Conservation (phyloP, 2,797 vertebrate species). For the Petrocephalus sullivani region DNA sequence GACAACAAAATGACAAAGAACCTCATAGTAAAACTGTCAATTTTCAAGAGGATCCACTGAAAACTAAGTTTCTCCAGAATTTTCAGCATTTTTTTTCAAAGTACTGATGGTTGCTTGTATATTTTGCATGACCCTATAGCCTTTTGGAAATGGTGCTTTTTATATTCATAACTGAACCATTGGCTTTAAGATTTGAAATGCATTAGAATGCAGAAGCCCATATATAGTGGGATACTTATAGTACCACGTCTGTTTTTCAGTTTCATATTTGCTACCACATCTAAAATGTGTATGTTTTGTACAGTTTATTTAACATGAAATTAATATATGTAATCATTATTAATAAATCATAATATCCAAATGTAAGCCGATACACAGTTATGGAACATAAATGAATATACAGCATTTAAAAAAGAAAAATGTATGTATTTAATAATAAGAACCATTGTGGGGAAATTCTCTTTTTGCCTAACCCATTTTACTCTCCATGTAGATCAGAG, state of each 20-base stretch:
- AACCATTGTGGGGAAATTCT: not conserved
- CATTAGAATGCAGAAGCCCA: not conserved
- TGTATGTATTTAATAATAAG: too few species aligned
- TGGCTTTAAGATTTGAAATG: not conserved
- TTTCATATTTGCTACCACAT: not conserved
- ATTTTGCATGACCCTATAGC: not conserved
- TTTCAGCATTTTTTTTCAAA: not conserved
- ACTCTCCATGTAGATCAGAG: not conserved
- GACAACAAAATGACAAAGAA: slow-evolving; percentile 39
- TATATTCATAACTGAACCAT: not conserved
- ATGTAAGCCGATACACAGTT: not conserved
- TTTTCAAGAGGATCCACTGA: slow-evolving; percentile 23
- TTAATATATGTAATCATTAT: not conserved
- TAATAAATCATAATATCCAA: not conserved
- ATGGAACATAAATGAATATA: not conserved
- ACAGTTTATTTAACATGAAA: not conserved
- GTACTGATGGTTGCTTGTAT: not conserved
- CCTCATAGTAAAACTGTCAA: not conserved
- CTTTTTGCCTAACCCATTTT: not conserved
- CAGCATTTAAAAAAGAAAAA: not conserved
- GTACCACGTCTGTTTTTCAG: not conserved
- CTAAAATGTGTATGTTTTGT: not conserved
- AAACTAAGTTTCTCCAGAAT: slow-evolving; percentile 10
- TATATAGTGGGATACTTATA: not conserved
- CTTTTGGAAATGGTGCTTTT: not conserved